phyloP scores from a whole-genome alignment of 2,797 vertebrate species.

The Lutjanus campechanus region DNA sequence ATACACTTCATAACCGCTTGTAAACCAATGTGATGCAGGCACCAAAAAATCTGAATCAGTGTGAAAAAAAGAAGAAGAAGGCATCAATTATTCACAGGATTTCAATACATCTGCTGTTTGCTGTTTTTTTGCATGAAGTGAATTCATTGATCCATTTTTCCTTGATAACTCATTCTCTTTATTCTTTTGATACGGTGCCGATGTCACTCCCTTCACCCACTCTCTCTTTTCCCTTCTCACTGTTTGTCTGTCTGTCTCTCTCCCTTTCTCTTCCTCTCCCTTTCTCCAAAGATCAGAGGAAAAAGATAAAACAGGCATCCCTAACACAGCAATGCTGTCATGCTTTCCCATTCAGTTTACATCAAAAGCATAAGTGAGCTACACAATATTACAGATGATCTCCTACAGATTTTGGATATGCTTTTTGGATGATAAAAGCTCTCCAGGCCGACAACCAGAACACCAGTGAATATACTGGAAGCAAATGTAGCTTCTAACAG shows the following conservation, averaged over 20 bases:
- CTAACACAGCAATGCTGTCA: constrained; percentile 57
- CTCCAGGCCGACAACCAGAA: constrained; percentile 24
- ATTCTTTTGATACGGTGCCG: constrained; percentile 55
- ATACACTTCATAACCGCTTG: constrained; percentile 71
- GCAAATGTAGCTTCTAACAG: constrained; percentile 38
- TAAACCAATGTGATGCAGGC: constrained; percentile 71
- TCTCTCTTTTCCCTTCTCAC: constrained; percentile 45
- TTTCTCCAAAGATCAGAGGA: constrained; percentile 68
- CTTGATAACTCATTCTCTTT: constrained; percentile 80
- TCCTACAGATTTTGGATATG: constrained; percentile 47
- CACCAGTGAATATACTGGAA: constrained; percentile 22
- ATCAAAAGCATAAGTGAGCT: constrained; percentile 58
- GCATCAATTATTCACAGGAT: constrained; percentile 82
- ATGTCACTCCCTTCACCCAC: constrained; percentile 57
- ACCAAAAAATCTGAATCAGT: constrained; percentile 57
- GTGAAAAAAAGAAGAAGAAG: constrained; percentile 65
- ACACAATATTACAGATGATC: constrained; percentile 60
- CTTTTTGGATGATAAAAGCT: constrained; percentile 46
- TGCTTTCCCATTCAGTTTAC: constrained; percentile 61
- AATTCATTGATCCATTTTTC: constrained; percentile 78
- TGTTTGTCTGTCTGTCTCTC: constrained; percentile 29
- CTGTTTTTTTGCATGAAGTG: constrained; percentile 67
- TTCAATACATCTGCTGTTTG: constrained; percentile 78
- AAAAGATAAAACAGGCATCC: constrained; percentile 64
- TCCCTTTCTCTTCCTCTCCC: constrained; percentile 29